These are phyloP conservation scores for Spodoptera picta DNA, from an alignment of 2,888 invertebrate genomes.

Conservation along the genomic window DNA sequence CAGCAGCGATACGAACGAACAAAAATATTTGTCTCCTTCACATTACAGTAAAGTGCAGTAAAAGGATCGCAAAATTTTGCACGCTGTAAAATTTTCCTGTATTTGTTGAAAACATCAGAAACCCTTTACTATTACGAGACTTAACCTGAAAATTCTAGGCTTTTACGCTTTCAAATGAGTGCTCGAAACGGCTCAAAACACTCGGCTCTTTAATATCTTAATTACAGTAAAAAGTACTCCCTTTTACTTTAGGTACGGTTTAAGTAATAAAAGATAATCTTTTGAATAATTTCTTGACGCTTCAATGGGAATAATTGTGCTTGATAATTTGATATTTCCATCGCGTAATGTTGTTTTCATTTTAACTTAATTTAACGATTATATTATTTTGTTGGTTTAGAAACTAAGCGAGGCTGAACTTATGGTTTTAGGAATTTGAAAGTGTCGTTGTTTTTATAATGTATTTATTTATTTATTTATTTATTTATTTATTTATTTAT, in stretches of 20 bases:
- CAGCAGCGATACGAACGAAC: conserved; percentile 7
- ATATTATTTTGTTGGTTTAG: no score
- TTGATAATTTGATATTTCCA: no score
- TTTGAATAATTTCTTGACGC: neutral
- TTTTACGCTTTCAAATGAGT: conserved; percentile 68
- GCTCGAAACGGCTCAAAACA: conserved; percentile 68
- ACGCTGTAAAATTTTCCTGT: conserved; percentile 47
- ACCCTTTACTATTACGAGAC: conserved; percentile 57
- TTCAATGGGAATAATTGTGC: neutral
- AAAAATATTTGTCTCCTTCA: conserved; percentile 32
- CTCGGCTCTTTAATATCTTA: conserved; percentile 73
- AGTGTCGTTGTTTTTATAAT: no score
- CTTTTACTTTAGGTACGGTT: conserved; percentile 54
- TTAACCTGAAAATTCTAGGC: conserved; percentile 68
- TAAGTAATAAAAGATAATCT: conserved; percentile 19
- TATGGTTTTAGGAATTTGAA: no score
- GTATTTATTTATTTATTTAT: no score
- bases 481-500: no score
- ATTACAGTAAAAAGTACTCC: conserved; percentile 71
- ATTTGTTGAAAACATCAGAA: conserved; percentile 61
- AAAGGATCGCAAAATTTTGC: conserved; percentile 50
- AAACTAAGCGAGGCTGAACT: no score
- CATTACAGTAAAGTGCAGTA: conserved; percentile 48
- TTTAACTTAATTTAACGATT: no score
- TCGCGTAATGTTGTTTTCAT: no score